Conservation (phyloP, 1,140 invertebrate genomes). For the Ips nitidus region DNA sequence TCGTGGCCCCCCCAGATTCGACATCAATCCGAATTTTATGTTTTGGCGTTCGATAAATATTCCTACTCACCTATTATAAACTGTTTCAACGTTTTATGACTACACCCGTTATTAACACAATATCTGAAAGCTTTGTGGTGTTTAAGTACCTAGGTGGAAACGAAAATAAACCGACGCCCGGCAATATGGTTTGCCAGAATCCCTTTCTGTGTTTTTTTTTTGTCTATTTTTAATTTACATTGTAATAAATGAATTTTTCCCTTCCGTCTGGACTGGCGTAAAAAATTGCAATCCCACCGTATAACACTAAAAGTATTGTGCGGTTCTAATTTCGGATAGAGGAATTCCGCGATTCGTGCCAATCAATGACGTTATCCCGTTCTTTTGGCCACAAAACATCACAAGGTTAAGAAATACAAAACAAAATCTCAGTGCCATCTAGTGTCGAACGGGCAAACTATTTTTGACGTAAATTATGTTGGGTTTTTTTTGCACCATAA, state of each 20-base stretch:
- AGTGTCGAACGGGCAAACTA: too few relatives aligned
- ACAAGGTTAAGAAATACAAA: too few relatives aligned
- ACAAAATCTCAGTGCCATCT: too few relatives aligned
- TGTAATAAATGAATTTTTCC: not conserved
- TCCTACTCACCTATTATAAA: constrained; percentile 38
- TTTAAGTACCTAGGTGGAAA: constrained; percentile 35
- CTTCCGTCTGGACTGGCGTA: not conserved
- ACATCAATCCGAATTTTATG: constrained; percentile 34
- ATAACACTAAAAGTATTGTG: constrained; percentile 16
- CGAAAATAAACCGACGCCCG: constrained; percentile 32
- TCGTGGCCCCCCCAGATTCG: constrained; percentile 15
- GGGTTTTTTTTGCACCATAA: too few relatives aligned
- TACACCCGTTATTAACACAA: constrained; percentile 34
- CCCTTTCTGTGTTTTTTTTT: constrained; percentile 6
- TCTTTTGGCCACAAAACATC: not conserved
- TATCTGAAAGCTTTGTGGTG: constrained; percentile 38
- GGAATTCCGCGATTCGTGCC: constrained; percentile 16
- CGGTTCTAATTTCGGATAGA: constrained; percentile 17
- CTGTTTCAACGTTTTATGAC: constrained; percentile 35
- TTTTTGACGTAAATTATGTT: too few relatives aligned
- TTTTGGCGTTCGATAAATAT: constrained; percentile 34
- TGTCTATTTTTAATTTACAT: constrained; percentile 8
- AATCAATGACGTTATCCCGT: constrained; percentile 24
- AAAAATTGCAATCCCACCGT: not conserved
- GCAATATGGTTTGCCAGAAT: constrained; percentile 27